A percentile compares a stretch with the other conserved stretches of the same genome.
Conservation (phyloP, 2,797 vertebrate genomes). For the Pelochelys cantorii region DNA sequence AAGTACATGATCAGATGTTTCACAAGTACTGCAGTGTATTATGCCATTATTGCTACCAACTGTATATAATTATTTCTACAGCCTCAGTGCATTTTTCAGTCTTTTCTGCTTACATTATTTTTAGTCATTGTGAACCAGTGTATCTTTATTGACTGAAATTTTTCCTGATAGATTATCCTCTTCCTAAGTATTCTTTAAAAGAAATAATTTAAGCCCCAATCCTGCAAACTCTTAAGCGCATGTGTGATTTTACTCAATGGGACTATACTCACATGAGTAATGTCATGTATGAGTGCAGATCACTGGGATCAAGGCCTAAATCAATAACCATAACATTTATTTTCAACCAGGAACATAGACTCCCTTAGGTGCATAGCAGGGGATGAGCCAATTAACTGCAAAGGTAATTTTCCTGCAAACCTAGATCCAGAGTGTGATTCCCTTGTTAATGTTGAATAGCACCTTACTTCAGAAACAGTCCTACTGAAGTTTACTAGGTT, state of each 20-base stretch:
- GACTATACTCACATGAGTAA: not conserved
- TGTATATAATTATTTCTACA: not conserved
- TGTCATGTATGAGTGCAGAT: not conserved
- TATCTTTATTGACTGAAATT: not conserved
- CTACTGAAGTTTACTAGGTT: accelerated
- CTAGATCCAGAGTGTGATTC: accelerated
- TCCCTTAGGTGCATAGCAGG: not conserved
- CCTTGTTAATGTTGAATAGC: not conserved
- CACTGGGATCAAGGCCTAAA: not conserved
- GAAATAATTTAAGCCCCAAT: not conserved
- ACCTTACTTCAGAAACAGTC: accelerated
- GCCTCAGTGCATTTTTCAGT: not conserved
- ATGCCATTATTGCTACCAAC: not conserved
- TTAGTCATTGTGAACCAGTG: not conserved
- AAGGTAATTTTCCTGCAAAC: not conserved
- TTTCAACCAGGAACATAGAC: not conserved
- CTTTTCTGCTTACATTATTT: not conserved
- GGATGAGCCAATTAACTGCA: not conserved
- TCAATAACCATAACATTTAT: not conserved
- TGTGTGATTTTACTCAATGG: not conserved
- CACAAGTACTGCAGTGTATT: not conserved
- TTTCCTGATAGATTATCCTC: not conserved
- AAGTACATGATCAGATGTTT: not conserved
- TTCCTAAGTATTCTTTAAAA: not conserved
- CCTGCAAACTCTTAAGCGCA: not conserved